phyloP scores from a whole-genome alignment of 1,140 invertebrate genomes.

The Drosophila pachea region DNA sequence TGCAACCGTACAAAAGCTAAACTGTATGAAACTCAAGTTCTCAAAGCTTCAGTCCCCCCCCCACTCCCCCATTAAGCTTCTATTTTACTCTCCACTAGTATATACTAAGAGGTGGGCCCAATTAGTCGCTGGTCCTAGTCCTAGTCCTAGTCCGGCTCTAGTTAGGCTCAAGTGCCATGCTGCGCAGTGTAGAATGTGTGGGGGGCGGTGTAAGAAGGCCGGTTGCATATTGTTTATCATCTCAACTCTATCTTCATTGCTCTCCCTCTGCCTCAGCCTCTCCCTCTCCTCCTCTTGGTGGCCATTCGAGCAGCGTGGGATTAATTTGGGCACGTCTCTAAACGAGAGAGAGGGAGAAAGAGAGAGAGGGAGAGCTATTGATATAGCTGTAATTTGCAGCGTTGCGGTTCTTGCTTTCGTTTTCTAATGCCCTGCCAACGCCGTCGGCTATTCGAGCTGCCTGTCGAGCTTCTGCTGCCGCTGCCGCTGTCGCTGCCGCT shows the following conservation, averaged over 20 bases:
- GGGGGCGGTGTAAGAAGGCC: conserved; percentile 8
- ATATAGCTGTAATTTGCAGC: neutral
- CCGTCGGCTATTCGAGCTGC: conserved; percentile 9
- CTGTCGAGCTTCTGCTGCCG: conserved; percentile 26
- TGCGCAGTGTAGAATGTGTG: conserved; percentile 7
- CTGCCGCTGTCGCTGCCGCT: conserved; percentile 21
- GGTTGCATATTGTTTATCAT: conserved; percentile 14
- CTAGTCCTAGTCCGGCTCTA: no score
- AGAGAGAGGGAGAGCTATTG: no score
- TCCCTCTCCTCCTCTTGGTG: no score
- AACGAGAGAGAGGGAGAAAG: no score
- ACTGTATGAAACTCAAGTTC: no score
- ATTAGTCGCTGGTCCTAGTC: no score
- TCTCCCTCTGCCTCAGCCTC: no score
- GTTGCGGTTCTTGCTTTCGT: conserved; percentile 1
- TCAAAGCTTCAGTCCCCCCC: no score
- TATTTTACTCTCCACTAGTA: no score
- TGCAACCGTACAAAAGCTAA: no score
- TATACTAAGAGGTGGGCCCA: no score
- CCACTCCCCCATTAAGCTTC: no score
- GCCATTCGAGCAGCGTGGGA: conserved; percentile 16
- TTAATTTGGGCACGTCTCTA: conserved; percentile 33
- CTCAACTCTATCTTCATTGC: neutral
- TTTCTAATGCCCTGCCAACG: conserved; percentile 47
- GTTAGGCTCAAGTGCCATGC: neutral